Percentiles rank a stretch among this genome's conserved stretches.
Conservation (phyloP, 2,113 vertebrate genomes). For the Tragelaphus imberbis region DNA sequence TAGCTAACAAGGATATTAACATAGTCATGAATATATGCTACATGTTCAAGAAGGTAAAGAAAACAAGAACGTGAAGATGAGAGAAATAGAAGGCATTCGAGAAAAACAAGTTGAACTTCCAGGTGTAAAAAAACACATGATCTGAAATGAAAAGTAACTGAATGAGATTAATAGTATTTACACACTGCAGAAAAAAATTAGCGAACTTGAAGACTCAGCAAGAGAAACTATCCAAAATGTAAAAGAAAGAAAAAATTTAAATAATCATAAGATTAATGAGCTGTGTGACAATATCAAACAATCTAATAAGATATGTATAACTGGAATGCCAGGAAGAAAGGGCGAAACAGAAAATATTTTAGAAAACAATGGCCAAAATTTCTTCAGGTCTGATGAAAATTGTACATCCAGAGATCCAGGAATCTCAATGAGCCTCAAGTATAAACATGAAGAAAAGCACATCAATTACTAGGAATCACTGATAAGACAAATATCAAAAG, state of each 20-base stretch:
- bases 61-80: background rate
- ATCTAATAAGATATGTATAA: background rate
- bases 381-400: background rate
- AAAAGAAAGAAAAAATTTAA: background rate
- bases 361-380: background rate
- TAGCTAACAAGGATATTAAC: background rate
- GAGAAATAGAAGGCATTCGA: background rate
- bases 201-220: background rate
- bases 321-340: background rate
- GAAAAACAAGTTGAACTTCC: background rate
- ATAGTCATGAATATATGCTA: background rate
- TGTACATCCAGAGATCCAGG: background rate
- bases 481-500: background rate
- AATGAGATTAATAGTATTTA: background rate
- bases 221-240: background rate
- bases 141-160: background rate
- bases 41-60: background rate
- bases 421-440: background rate
- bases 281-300: background rate
- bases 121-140: background rate
- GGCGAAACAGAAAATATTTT: background rate
- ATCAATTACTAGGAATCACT: background rate
- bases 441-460: background rate
- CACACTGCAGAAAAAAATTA: background rate
- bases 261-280: background rate